Evolutionary conservation across 2,888 invertebrate genomes (phyloP).

Genomic region (Agonopterix alstromeriana): DNA sequence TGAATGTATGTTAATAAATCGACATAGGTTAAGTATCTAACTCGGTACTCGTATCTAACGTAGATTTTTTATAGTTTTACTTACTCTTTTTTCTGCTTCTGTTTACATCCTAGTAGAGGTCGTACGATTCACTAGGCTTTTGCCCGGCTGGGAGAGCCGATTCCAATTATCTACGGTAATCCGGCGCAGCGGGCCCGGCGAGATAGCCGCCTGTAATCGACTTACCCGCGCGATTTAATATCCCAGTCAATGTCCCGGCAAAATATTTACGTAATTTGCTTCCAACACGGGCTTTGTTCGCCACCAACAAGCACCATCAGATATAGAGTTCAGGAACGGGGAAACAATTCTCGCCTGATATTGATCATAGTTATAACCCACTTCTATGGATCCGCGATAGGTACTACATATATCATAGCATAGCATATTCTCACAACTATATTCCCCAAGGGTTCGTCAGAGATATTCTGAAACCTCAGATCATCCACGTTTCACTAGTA

Average conservation of each 20-base stretch:
- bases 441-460: too few species aligned
- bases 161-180: slow-evolving; percentile 52
- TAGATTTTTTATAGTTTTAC: too few species aligned
- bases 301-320: slow-evolving; percentile 12
- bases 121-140: not conserved
- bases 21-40: too few species aligned
- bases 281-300: slow-evolving; percentile 24
- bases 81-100: too few species aligned
- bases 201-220: slow-evolving; percentile 52
- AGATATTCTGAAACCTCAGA: too few species aligned
- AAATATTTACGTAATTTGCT: slow-evolving; percentile 53
- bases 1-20: too few species aligned
- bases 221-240: slow-evolving; percentile 58
- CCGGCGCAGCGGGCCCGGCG: slow-evolving; percentile 38
- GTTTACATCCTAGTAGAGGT: too few species aligned
- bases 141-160: slow-evolving; percentile 2
- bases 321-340: not conserved
- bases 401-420: too few species aligned
- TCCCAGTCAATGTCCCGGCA: slow-evolving; percentile 46
- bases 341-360: not conserved
- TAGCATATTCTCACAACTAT: too few species aligned
- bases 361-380: not conserved
- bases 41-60: too few species aligned
- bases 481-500: too few species aligned
- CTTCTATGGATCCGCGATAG: too few species aligned